phyloP scores from a whole-genome alignment of 2,797 vertebrate species.

The Gallinago nigripennis region DNA sequence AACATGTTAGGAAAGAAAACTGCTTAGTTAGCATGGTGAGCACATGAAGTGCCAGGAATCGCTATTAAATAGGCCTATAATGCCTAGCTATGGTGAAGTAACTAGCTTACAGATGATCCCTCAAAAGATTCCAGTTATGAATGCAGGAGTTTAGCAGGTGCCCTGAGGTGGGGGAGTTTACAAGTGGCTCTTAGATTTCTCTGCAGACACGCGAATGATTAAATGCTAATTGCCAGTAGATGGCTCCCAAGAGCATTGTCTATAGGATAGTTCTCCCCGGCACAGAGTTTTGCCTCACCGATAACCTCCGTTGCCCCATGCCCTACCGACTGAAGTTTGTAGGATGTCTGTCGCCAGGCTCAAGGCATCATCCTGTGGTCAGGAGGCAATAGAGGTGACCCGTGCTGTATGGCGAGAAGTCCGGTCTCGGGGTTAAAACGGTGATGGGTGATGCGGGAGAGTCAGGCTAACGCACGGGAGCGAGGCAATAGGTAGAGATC shows the following conservation, averaged over 20 bases:
- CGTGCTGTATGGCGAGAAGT: accelerated
- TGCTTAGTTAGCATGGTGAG: neutral
- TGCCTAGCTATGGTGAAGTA: neutral
- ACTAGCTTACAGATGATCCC: neutral
- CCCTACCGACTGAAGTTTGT: neutral
- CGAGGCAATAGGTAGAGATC: neutral
- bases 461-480: accelerated
- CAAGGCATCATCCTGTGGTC: accelerated
- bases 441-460: neutral
- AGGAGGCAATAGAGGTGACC: accelerated
- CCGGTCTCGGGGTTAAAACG: accelerated
- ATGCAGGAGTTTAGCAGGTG: neutral
- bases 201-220: neutral
- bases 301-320: neutral
- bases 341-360: neutral
- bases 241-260: slow-evolving; percentile 58
- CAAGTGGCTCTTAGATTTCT: neutral
- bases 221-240: slow-evolving; percentile 35
- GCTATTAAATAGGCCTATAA: neutral
- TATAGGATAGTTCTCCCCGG: neutral
- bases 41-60: neutral
- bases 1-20: neutral
- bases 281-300: accelerated
- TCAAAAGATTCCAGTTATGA: neutral
- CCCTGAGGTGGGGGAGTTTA: neutral